phyloP scores from a whole-genome alignment of 1,140 invertebrate species.

The Heliconius hewitsoni region DNA sequence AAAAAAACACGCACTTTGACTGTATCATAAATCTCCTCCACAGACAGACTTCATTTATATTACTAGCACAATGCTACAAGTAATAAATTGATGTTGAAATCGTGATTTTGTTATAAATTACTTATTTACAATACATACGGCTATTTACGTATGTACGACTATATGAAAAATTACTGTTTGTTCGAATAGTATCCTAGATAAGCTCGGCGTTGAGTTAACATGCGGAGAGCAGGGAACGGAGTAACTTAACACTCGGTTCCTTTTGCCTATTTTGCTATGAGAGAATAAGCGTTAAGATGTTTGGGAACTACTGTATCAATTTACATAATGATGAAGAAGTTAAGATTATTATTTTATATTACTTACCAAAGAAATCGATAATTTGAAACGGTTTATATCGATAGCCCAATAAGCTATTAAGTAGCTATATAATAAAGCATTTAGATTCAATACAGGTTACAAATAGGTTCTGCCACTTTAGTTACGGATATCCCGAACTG shows the following conservation, averaged over 20 bases:
- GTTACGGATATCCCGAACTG: constrained; percentile 15
- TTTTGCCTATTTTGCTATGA: too few relatives aligned
- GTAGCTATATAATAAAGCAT: not conserved
- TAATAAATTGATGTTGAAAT: constrained; percentile 2
- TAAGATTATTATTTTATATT: not conserved
- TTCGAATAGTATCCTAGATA: too few relatives aligned
- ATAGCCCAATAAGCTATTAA: not conserved
- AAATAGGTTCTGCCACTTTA: not conserved
- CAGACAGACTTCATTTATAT: not conserved
- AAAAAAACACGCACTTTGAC: not conserved
- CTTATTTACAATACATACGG: not conserved
- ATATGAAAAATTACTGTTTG: too few relatives aligned
- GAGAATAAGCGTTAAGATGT: too few relatives aligned
- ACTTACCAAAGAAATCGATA: not conserved
- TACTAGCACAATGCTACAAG: not conserved
- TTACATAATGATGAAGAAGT: not conserved
- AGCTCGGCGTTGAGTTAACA: too few relatives aligned
- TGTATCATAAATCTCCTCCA: not conserved
- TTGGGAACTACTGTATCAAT: too few relatives aligned
- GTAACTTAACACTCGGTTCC: too few relatives aligned
- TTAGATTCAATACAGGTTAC: not conserved
- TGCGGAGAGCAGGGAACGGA: too few relatives aligned
- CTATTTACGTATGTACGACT: too few relatives aligned
- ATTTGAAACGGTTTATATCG: not conserved
- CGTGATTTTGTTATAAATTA: constrained; percentile 9